These are phyloP conservation scores for Platysteira castanea DNA, from an alignment of 2,113 vertebrate genomes.

Conservation along the genomic window DNA sequence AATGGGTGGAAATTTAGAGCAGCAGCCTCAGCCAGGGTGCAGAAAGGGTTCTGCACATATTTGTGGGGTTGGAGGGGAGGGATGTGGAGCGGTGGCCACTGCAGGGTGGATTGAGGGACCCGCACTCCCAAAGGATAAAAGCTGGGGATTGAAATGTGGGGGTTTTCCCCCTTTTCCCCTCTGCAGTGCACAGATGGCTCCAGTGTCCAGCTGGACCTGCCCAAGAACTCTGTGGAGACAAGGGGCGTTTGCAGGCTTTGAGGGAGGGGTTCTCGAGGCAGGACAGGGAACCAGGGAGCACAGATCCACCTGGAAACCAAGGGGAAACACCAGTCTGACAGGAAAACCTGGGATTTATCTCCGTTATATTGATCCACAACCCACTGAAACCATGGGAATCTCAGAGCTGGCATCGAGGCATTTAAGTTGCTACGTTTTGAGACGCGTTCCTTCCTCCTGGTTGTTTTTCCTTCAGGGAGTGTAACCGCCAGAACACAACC, in stretches of 20 bases:
- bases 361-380: background rate
- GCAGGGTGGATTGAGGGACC: background rate
- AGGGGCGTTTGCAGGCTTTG: too few species aligned
- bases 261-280: background rate
- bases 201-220: background rate
- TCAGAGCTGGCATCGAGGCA: background rate
- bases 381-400: background rate
- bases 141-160: background rate
- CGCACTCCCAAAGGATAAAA: background rate
- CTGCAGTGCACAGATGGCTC: background rate
- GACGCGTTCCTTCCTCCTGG: background rate
- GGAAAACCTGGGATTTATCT: background rate
- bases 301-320: background rate
- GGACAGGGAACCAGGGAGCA: background rate
- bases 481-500: background rate
- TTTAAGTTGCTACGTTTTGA: background rate
- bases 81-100: background rate
- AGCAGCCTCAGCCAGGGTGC: background rate
- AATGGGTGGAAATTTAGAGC: background rate
- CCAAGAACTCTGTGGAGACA: background rate
- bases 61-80: background rate
- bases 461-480: background rate
- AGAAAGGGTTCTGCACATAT: background rate
- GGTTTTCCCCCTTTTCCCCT: background rate
- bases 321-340: background rate